Conservation (phyloP, 2,113 vertebrate genomes). For the Ptilorrhoa leucosticta region DNA sequence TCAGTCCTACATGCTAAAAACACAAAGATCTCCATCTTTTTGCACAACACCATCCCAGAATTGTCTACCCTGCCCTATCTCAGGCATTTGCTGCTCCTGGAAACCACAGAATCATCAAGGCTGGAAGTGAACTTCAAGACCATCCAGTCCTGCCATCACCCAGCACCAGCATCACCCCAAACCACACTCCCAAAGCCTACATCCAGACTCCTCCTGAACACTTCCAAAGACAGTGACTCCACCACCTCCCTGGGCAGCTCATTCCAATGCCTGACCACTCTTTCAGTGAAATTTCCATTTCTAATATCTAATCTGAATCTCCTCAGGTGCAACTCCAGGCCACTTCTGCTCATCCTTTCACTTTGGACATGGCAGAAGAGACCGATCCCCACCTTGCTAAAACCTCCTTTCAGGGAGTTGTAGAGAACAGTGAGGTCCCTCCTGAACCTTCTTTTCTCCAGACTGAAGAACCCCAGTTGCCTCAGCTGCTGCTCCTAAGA, state of each 20-base stretch:
- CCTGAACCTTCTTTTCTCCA: background rate
- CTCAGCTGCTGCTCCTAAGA: background rate
- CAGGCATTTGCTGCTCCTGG: background rate
- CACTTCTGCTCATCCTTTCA: background rate
- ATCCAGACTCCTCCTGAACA: background rate
- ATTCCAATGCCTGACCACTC: no score
- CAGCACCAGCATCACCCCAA: background rate
- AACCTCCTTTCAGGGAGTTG: background rate
- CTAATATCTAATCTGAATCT: background rate
- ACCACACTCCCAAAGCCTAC: background rate
- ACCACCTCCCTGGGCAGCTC: background rate
- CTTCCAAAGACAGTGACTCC: background rate
- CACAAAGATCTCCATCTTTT: background rate
- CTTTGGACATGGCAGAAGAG: background rate
- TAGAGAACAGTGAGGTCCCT: background rate
- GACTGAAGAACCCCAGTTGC: background rate
- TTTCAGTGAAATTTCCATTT: background rate
- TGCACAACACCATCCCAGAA: background rate
- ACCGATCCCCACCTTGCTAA: rapidly evolving
- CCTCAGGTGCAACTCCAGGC: background rate
- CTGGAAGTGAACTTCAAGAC: background rate
- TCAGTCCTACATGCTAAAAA: background rate
- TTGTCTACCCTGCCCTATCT: background rate
- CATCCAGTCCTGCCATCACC: background rate
- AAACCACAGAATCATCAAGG: background rate